Base-by-base conservation (phyloP, 1,140 invertebrate species). In the Chelonus insularis region DNA sequence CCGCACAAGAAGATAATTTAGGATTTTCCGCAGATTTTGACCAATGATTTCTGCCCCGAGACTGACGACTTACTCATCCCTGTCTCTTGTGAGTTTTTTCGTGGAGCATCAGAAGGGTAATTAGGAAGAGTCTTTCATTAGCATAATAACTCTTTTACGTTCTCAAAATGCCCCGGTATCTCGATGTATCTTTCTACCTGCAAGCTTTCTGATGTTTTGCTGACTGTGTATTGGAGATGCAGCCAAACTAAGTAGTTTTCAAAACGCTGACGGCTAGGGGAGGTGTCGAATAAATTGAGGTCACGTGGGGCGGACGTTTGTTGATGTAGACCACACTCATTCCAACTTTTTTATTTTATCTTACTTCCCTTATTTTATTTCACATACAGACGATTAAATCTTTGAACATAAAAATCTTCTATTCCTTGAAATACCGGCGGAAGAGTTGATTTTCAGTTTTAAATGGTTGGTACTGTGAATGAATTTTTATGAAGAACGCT, bases 261-360 rank as follows among this genome's bases (percentile, higher is more conserved):
- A 61, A 60, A 66, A 54, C 66, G 76, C 76, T 77, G 63, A 68
- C 70, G 77, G 77, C 77, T 41, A 77, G 71, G 74, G 77, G 76
- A 79, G 77, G 77, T 78, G 77, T 79, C 76, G 77, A 79, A 78
- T 79, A 77, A 79, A 79, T 79, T 77, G 76, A 77, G 75, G 77
- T 79, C 77, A 74, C 75, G 75, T 76, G 74, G 77, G 77, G 77
- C 76, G 77, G 77, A 79, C 76, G 72, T 79, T 71, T 76, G 72
- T 69, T 72, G 64, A 68, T 70, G 68, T 64, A 68, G 73, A 60
- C 61, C 45, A 36, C 61, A 52, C 55, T 52, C 29, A 41, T 43
- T 37, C 20, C 20, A 8, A 32, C 50, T 20, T 14, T 37, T 51
- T 34, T 20, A 43, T 16, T 21, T 54, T 48, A 43, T 29, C 9